A percentile compares a stretch with the other conserved stretches of the same genome.
Conservation (phyloP, 2,113 vertebrate genomes). For the Nanorana parkeri region DNA sequence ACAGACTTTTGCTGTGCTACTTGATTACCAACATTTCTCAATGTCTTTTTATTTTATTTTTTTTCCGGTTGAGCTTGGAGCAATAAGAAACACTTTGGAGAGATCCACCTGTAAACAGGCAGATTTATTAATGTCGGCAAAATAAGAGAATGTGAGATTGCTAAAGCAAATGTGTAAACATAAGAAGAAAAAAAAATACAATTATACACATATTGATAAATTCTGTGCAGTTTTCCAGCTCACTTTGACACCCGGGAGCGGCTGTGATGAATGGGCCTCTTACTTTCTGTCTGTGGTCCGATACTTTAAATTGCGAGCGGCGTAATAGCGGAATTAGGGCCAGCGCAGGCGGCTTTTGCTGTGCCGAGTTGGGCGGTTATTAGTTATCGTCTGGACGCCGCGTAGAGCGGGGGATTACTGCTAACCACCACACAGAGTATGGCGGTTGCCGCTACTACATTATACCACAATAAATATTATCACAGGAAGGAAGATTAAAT, state of each 20-base stretch:
- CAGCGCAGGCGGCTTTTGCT: neutral
- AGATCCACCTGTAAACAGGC: constrained; percentile 9
- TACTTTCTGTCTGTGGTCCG: constrained; percentile 11
- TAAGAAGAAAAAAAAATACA: constrained; percentile 41
- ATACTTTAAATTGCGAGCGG: constrained; percentile 26
- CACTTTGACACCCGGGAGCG: constrained; percentile 23
- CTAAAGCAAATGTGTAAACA: constrained; percentile 28
- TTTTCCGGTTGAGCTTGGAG: neutral
- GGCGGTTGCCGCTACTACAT: neutral
- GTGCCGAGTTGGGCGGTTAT: neutral
- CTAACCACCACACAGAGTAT: neutral
- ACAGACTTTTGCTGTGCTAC: neutral
- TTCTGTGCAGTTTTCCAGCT: constrained; percentile 24
- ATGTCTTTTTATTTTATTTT: neutral
- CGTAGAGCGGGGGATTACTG: neutral
- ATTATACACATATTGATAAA: constrained; percentile 49
- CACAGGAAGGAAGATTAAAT: constrained; percentile 24
- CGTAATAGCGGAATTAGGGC: constrained; percentile 31
- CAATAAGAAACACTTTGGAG: constrained; percentile 5
- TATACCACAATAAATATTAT: constrained; percentile 53
- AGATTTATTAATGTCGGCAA: constrained; percentile 30
- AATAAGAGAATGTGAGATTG: neutral
- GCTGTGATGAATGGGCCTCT: constrained; percentile 42
- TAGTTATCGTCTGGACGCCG: neutral
- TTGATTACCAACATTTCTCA: neutral